Base-by-base conservation (phyloP, 2,888 invertebrate genomes). In the Ditula angustiorana region DNA sequence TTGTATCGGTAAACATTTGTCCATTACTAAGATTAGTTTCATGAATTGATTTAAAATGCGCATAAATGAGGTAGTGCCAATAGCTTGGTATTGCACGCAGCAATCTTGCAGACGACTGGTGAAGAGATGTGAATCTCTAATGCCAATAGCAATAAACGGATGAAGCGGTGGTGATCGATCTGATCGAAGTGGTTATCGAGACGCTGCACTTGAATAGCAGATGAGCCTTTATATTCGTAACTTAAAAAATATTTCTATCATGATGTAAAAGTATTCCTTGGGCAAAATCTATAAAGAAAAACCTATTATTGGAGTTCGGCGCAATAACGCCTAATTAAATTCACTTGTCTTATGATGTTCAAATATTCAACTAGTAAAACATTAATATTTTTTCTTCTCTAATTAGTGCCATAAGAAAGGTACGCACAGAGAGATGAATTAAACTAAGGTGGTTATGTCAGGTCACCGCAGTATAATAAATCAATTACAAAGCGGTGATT, bases 21-120 rank as follows among this genome's bases (percentile, higher is more conserved):
- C 44, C 57, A 74, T 77, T 77, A 71, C 63, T 67, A 49, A 46
- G 73, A 79, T 79, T 77, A 74, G 72, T 46, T 65, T 47, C 41
- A 67, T 60, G 70, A 50, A 74, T 74, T 71, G 71, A 74, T 75
- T 72, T 69, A 73, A 72, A 75, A 75, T 76, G 75, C 75, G 74
- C 74, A 74, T 74, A 68, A 63, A 58, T 21, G 44, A 44, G 30
- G 23, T 11, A 8, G 57, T 33, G 57, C 23, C 33, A 50, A 58
- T 26, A 33, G 44, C 50, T 50, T 19, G 35, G 23, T 11, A 28
- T 16, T 49, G 50, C 63, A 57, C 63, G 63, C 46, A 46, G 46
- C 24, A 35, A 53, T 53, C 23, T 33, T 47, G 33, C 53, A 33
- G 33, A 55, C 53, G 46, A 10, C n/a, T 21, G 46, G 46, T 23